These are phyloP conservation scores for Benthosema pterotum DNA, from an alignment of 2,797 vertebrate genomes.

Conservation along the genomic window DNA sequence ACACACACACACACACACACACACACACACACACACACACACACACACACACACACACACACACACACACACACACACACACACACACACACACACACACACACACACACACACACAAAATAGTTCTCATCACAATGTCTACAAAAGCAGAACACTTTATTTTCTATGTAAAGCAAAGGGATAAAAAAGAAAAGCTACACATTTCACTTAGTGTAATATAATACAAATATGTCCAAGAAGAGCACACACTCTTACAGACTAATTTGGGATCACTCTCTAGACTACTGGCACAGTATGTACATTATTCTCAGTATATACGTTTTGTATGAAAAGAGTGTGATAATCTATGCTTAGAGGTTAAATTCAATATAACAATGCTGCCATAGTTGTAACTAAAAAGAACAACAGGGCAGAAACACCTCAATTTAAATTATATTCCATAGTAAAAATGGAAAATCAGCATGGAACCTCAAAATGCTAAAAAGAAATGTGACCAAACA, in stretches of 20 bases:
- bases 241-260: neutral
- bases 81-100: too few species aligned
- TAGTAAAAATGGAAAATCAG: neutral
- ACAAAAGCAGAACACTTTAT: constrained; percentile 2
- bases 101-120: too few species aligned
- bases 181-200: constrained; percentile 3
- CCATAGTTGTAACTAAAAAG: neutral
- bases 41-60: too few species aligned
- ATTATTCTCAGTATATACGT: neutral
- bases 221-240: neutral
- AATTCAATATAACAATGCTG: neutral
- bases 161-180: neutral
- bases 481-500: too few species aligned
- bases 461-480: neutral
- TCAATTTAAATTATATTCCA: constrained; percentile 2
- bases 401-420: neutral
- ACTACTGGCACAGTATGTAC: too few species aligned
- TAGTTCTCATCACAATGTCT: neutral
- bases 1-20: too few species aligned
- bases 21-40: too few species aligned
- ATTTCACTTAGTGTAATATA: neutral
- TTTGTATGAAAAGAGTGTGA: neutral
- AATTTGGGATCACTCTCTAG: too few species aligned
- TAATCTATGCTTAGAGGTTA: neutral
- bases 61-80: too few species aligned